Conservation (phyloP, 1,140 invertebrate genomes). For the Ganaspis sp. region DNA sequence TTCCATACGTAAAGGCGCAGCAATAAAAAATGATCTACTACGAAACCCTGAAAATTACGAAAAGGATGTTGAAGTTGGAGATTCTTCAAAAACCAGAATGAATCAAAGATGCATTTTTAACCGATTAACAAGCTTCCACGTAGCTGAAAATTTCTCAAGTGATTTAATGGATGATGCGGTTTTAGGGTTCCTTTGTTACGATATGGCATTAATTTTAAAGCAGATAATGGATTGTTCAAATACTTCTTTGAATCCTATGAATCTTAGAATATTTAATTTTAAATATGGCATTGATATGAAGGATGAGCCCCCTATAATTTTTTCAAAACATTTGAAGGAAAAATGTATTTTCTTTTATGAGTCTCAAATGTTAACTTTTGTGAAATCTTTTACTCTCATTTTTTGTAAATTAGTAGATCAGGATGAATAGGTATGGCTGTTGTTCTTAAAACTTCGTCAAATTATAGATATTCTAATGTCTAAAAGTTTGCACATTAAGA, state of each 20-base stretch:
- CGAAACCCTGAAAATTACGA: constrained; percentile 36
- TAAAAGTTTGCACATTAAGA: constrained; percentile 46
- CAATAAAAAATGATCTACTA: constrained; percentile 19
- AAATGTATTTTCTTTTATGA: constrained; percentile 51
- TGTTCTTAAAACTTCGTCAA: constrained; percentile 50
- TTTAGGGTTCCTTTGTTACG: constrained; percentile 40
- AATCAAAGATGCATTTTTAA: constrained; percentile 43
- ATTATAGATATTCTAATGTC: constrained; percentile 50
- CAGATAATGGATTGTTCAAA: constrained; percentile 43
- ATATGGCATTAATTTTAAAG: constrained; percentile 41
- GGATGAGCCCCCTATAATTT: constrained; percentile 54
- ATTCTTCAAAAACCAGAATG: constrained; percentile 37
- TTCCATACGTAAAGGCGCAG: background rate
- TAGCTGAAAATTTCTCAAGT: constrained; percentile 40
- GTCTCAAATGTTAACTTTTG: constrained; percentile 58
- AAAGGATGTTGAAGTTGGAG: constrained; percentile 16
- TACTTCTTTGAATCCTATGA: constrained; percentile 52
- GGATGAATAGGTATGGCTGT: constrained; percentile 50
- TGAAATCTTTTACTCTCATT: constrained; percentile 58
- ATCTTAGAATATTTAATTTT: constrained; percentile 52
- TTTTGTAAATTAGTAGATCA: constrained; percentile 52
- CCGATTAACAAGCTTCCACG: constrained; percentile 41
- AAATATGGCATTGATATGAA: constrained; percentile 48
- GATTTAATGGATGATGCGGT: constrained; percentile 47
- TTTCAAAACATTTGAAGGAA: constrained; percentile 47